Evolutionary conservation across 2,113 vertebrate species (phyloP), one percentile per base, ranked within the genome.

Genomic region (Trachemys scripta): DNA sequence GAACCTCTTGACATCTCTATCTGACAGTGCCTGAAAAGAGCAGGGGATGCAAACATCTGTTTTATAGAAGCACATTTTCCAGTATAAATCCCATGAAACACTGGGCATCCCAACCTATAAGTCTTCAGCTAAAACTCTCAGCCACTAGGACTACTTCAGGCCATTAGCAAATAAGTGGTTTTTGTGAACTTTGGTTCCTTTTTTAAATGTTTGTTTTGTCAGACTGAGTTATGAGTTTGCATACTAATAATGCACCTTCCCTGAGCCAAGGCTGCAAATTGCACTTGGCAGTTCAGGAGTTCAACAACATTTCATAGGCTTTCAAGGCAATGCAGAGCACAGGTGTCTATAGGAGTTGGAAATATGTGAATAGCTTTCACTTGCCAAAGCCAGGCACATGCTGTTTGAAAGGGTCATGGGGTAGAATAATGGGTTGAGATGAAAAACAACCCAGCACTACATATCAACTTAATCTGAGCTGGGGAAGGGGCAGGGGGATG

Each of bases 401-500:
- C 0, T 76, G 24, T 1, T 76, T 80, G 3, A 0, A 3, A 38
- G 22, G 25, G 45, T 82, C 42, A 80, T 5, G 81, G 5, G 13
- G 3, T 72, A 82, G 85, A 81, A 24, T 38, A 80, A 84, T 13
- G 5, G n/a, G 84, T 5, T 10, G 12, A 91, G 50, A 80, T 51
- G 5, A 35, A 53, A 93, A 90, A 1, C 10, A 82, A 13, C 3
- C 2, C 20, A 85, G 17, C 47, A 29, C 79, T 1, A 6, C 35
- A 54, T 1, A 83, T 69, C 85, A 22, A 59, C 75, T 14, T 50
- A 5, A 42, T 8, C 81, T 82, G 75, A 78, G 25, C 27, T 38
- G 19, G 35, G 19, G 53, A 54, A 20, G 8, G 53, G 2, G 90
- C 45, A 6, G 45, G 1, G 9, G 8, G 0, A 10, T 20, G 69